Percentiles rank a stretch among this genome's conserved stretches.
Conservation (phyloP, 2,113 vertebrate species). For the Lepidothrix coronata region DNA sequence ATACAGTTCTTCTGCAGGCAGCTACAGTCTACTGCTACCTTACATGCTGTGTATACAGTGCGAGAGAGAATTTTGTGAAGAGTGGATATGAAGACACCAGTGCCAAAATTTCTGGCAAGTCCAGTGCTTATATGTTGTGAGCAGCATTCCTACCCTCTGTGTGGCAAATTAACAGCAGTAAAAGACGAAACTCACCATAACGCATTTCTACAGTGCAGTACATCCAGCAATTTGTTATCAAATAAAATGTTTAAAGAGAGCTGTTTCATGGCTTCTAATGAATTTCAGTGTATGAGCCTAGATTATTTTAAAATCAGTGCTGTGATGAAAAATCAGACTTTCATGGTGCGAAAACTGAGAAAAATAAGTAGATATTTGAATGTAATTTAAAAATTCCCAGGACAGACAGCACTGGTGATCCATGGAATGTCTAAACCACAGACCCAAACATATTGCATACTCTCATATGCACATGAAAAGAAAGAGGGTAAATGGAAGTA, state of each 20-base stretch:
- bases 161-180: neutral
- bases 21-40: neutral
- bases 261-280: neutral
- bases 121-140: neutral
- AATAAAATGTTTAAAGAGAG: neutral
- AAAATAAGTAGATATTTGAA: neutral
- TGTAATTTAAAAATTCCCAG: neutral
- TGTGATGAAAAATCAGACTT: neutral
- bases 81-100: neutral
- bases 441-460: neutral
- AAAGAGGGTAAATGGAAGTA: neutral
- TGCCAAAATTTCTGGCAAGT: neutral
- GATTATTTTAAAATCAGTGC: neutral
- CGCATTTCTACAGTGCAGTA: neutral
- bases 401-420: neutral
- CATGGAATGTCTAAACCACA: neutral
- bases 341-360: neutral
- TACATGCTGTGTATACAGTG: accelerated
- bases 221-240: neutral
- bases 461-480: neutral
- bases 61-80: neutral
- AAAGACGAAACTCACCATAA: neutral
- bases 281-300: neutral
- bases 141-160: neutral
- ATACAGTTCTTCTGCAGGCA: neutral